phyloP scores from a whole-genome alignment of 2,797 vertebrate species.

The Microctenopoma steveboyesi region DNA sequence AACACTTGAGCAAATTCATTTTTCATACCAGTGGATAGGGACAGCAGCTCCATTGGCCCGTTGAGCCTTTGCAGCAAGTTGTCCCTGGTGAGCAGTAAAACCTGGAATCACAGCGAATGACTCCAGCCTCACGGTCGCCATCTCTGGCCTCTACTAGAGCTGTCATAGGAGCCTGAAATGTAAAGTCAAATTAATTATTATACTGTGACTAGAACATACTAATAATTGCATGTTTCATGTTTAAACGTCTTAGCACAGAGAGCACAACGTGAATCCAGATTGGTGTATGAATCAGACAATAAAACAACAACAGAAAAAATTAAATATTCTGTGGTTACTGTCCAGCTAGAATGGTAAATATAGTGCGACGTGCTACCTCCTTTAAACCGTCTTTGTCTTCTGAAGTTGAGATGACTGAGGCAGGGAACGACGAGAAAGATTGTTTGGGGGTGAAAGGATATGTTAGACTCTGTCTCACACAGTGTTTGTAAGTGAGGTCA shows the following conservation, averaged over 20 bases:
- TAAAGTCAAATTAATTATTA: slow-evolving; percentile 13
- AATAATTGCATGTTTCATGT: no score
- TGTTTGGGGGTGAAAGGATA: slow-evolving; percentile 47
- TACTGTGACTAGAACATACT: not conserved
- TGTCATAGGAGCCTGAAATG: slow-evolving; percentile 46
- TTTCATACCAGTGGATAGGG: slow-evolving; percentile 74
- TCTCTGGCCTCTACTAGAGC: slow-evolving; percentile 29
- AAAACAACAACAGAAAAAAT: not conserved
- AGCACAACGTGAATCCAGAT: no score
- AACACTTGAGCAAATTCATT: not conserved
- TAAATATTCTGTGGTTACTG: not conserved
- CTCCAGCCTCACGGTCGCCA: not conserved
- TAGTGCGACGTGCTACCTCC: slow-evolving; percentile 41
- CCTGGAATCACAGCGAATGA: slow-evolving; percentile 71
- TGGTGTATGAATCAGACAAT: not conserved
- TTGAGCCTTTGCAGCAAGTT: slow-evolving; percentile 71
- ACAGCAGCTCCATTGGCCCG: slow-evolving; percentile 77
- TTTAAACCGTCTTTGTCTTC: slow-evolving; percentile 11
- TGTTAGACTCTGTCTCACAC: slow-evolving; percentile 51
- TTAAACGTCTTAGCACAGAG: no score
- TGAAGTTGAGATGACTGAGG: slow-evolving; percentile 16
- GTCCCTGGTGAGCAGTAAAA: slow-evolving; percentile 65
- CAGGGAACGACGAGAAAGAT: slow-evolving; percentile 38
- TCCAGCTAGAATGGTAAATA: no score
- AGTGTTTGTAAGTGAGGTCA: slow-evolving; percentile 60